Conservation (phyloP, 2,797 vertebrate species). For the Astyanax mexicanus region DNA sequence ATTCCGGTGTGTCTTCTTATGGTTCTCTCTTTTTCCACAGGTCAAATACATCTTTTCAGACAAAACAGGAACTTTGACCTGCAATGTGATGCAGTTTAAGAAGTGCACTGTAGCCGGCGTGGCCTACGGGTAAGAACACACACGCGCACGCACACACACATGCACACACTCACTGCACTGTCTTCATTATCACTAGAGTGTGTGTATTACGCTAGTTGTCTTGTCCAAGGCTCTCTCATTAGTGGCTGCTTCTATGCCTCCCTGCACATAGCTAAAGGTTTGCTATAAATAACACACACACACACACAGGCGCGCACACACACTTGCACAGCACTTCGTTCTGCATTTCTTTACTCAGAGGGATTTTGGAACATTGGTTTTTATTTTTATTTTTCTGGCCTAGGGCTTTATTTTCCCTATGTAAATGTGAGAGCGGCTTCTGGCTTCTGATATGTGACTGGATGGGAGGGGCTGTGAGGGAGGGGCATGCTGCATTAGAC, state of each 20-base stretch:
- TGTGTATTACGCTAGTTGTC: constrained; percentile 69
- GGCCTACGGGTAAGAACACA: constrained; percentile 89
- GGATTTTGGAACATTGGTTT: constrained; percentile 1
- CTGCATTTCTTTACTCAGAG: constrained; percentile 9
- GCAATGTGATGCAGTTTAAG: constrained; percentile 99
- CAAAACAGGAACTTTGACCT: constrained; percentile 97
- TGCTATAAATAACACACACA: constrained; percentile 72
- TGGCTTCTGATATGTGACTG: constrained; percentile 34
- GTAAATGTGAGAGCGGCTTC: constrained; percentile 26
- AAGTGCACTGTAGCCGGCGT: constrained; percentile 97
- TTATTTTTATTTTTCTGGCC: constrained; percentile 26
- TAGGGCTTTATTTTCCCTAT: constrained; percentile 18
- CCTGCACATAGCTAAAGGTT: constrained; percentile 60
- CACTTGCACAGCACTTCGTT: constrained; percentile 15
- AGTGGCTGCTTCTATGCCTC: constrained; percentile 71
- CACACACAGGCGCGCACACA: constrained; percentile 29
- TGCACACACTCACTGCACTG: constrained; percentile 43
- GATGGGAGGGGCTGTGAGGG: background rate
- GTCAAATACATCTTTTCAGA: constrained; percentile 99
- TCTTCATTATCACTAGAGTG: constrained; percentile 68
- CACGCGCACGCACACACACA: constrained; percentile 23
- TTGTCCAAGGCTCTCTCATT: constrained; percentile 69
- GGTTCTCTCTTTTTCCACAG: constrained; percentile 68
- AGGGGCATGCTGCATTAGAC: constrained; percentile 32
- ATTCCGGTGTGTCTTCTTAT: background rate